phyloP scores from a whole-genome alignment of 2,888 invertebrate genomes.

The Drosophila mimetica region DNA sequence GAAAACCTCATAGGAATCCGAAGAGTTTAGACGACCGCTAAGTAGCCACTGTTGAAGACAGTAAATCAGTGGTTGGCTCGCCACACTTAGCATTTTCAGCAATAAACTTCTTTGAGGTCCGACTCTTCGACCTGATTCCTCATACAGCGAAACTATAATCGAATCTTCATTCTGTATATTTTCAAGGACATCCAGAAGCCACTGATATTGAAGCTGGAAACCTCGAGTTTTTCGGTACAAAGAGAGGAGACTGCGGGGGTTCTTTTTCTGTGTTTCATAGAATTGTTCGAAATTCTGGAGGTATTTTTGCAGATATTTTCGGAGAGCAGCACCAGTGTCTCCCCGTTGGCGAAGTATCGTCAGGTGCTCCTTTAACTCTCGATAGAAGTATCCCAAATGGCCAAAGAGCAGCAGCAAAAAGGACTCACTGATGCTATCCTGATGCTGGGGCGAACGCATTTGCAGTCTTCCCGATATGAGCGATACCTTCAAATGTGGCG shows the following conservation, averaged over 20 bases:
- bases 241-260: slow-evolving; percentile 8
- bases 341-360: slow-evolving; percentile 20
- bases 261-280: neutral
- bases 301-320: slow-evolving; percentile 20
- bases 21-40: slow-evolving; percentile 20
- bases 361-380: slow-evolving; percentile 20
- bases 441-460: slow-evolving; percentile 54
- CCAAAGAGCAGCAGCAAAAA: slow-evolving; percentile 52
- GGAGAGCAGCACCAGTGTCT: slow-evolving; percentile 25
- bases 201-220: slow-evolving; percentile 27
- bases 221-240: slow-evolving; percentile 22
- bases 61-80: slow-evolving; percentile 24
- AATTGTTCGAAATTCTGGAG: slow-evolving; percentile 22
- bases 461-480: slow-evolving; percentile 16
- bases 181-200: slow-evolving; percentile 30
- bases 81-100: slow-evolving; percentile 33
- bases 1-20: slow-evolving; percentile 22
- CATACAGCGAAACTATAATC: slow-evolving; percentile 32
- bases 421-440: slow-evolving; percentile 49
- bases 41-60: slow-evolving; percentile 40
- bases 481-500: slow-evolving; percentile 44
- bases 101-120: slow-evolving; percentile 12
- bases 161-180: neutral
- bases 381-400: slow-evolving; percentile 52
- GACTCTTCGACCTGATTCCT: slow-evolving; percentile 17